Conservation (phyloP, 2,797 vertebrate genomes). For the Scleropages formosus region DNA sequence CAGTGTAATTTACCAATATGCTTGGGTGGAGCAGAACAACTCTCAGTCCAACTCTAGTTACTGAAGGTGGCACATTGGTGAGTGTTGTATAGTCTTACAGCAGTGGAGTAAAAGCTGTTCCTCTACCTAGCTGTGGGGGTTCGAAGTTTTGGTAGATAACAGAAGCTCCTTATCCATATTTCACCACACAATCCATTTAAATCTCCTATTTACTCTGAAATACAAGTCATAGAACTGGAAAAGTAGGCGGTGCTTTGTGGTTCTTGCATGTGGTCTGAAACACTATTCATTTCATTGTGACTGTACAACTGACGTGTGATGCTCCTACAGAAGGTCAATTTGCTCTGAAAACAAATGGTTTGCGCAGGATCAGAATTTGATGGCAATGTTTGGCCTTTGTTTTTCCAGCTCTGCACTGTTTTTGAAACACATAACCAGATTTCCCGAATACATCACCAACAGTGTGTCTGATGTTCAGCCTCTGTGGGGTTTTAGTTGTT, state of each 20-base stretch:
- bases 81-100: too few species aligned
- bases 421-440: not conserved
- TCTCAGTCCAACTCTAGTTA: too few species aligned
- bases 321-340: slow-evolving; percentile 29
- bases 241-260: slow-evolving; percentile 33
- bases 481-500: not conserved
- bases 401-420: slow-evolving; percentile 15
- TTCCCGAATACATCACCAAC: slow-evolving; percentile 21
- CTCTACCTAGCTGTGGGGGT: too few species aligned
- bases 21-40: too few species aligned
- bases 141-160: too few species aligned
- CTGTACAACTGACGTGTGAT: slow-evolving; percentile 21
- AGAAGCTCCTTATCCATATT: too few species aligned
- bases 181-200: too few species aligned
- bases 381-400: slow-evolving; percentile 16
- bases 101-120: too few species aligned
- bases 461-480: slow-evolving; percentile 33
- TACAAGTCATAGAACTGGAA: slow-evolving; percentile 44
- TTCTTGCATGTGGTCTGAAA: slow-evolving; percentile 43
- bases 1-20: too few species aligned
- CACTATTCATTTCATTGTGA: slow-evolving; percentile 20
- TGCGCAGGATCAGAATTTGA: not conserved
- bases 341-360: slow-evolving; percentile 29
- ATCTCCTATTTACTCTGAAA: slow-evolving; percentile 34
- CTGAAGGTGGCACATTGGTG: too few species aligned